Percentiles rank a stretch among this genome's conserved stretches.
Conservation (phyloP, 2,797 vertebrate species). For the Apodemus agrarius region DNA sequence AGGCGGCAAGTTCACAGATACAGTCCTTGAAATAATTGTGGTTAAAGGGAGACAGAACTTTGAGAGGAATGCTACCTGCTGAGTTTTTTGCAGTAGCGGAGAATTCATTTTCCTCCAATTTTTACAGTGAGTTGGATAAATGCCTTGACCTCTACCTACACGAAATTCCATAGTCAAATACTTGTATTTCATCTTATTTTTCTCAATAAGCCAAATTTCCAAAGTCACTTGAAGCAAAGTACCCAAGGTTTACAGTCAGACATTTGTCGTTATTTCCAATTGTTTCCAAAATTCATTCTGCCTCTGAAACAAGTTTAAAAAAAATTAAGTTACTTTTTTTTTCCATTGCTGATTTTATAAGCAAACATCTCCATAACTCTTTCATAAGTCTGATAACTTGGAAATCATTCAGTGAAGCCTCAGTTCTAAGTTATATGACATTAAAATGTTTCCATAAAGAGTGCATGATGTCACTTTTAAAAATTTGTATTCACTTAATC, state of each 20-base stretch:
- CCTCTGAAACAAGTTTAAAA: background rate
- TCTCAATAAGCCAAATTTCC: background rate
- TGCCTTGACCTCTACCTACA: background rate
- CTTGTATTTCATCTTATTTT: slow-evolving; percentile 40
- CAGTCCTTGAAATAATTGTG: slow-evolving; percentile 5
- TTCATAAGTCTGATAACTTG: background rate
- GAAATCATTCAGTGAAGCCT: slow-evolving; percentile 29
- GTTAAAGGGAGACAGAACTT: background rate
- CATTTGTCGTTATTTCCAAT: background rate
- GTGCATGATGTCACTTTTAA: background rate
- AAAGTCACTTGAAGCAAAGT: background rate
- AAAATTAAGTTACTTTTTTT: background rate
- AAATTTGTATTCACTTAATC: background rate
- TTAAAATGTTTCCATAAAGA: slow-evolving; percentile 19
- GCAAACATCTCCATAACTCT: background rate
- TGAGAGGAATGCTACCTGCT: background rate
- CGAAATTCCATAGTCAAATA: background rate
- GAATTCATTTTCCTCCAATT: background rate
- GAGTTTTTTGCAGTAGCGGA: background rate
- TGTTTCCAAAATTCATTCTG: background rate
- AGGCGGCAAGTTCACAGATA: background rate
- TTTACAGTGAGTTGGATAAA: background rate
- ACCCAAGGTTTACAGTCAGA: background rate
- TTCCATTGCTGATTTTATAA: slow-evolving; percentile 1
- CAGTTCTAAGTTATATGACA: slow-evolving; percentile 8